Base-by-base conservation (phyloP, 2,797 vertebrate genomes). In the Sebastes vulpes region DNA sequence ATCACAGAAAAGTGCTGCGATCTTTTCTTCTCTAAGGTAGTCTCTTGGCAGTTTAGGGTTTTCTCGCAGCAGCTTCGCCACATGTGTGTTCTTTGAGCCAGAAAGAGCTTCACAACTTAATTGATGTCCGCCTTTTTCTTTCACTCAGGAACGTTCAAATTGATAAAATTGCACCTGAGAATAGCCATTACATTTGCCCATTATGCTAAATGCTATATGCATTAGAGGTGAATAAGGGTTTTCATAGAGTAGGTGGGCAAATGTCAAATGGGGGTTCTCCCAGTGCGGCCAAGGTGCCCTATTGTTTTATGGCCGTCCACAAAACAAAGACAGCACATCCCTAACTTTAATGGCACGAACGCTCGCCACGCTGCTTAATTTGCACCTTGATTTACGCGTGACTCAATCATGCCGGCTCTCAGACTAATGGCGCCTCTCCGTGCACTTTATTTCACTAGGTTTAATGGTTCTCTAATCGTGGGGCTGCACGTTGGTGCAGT, bases 401-500 rank as follows among this genome's bases (percentile, higher is more conserved):
- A 70, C 82, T 89, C 84, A 78, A 79, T 92, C 89, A 87, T 64
- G 14, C 54, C 56, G 0, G 81, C 87, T 83, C 79, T 87, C 77
- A 88, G 79, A 81, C 85, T 92, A 89, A 91, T 85, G 82, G 79
- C 42, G 54, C 42, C 14, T 84, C 85, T 83, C 69, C 7, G 3
- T 71, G 68, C 81, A 61, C 77, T 91, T 92, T 86, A 88, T 89
- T 91, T 88, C 72, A 92, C 93, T 89, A 79, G 6, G 1, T 88
- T 84, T 89, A 92, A 92, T 90, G 75, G 77, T 42, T 68, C 74
- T 81, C 18, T 48, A 18, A 48, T 42, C 5, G 38, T 2, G 16
- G 42, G 42, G 42, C 42, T 46, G 42, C 42, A 46, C 16, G 42
- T 16, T 18, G 16, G 42, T 18, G 42, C 42, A 18, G 42, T 18